Evolutionary conservation across 2,888 invertebrate genomes (phyloP).

Genomic region (Anoncus sp.): DNA sequence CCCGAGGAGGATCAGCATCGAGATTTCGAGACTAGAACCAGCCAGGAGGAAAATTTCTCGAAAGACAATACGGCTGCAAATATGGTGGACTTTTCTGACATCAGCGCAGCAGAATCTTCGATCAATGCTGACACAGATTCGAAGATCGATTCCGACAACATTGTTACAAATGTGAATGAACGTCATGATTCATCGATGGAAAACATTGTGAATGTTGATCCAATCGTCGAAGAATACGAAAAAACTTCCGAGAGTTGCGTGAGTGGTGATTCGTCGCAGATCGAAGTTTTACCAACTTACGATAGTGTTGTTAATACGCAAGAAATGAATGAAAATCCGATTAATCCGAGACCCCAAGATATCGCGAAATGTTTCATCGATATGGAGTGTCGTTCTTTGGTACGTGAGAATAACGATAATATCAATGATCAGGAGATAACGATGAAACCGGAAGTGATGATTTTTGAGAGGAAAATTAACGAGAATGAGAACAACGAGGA

Average conservation of each 20-base stretch:
- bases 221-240: conserved; percentile 32
- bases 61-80: not conserved
- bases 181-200: not conserved
- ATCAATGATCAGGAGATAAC: not conserved
- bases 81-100: not conserved
- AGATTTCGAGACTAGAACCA: not conserved
- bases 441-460: conserved; percentile 21
- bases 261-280: conserved; percentile 33
- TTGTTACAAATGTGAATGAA: not conserved
- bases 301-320: not conserved
- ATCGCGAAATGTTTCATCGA: conserved; percentile 31
- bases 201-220: conserved; percentile 21
- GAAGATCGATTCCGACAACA: conserved; percentile 1
- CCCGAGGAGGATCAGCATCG: conserved; percentile 19
- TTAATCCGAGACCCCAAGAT: not conserved
- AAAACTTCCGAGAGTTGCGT: conserved; percentile 27
- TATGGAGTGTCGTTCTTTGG: conserved; percentile 23
- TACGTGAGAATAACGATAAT: conserved; percentile 5
- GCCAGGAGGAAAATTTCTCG: not conserved
- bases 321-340: not conserved
- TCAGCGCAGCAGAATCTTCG: not conserved
- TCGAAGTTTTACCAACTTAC: conserved; percentile 13
- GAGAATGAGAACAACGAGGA: conserved; percentile 16
- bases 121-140: conserved; percentile 11
- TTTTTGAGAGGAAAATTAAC: conserved; percentile 3